Conservation (phyloP, 1,140 invertebrate genomes). For the Brachionus rotundiformis region DNA sequence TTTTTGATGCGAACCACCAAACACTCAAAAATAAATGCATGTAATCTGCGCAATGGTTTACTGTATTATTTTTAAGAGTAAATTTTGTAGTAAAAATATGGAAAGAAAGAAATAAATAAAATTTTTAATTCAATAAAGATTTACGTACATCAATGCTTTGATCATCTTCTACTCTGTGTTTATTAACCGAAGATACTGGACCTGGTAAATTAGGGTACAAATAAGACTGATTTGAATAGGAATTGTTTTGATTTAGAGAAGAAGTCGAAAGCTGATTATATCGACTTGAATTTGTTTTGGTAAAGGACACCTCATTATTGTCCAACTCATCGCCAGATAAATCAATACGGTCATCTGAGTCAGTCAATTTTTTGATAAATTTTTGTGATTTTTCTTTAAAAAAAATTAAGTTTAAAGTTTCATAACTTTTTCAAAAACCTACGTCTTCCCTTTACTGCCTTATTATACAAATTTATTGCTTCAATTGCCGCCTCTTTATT, state of each 20-base stretch:
- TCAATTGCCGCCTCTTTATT: slow-evolving; percentile 39
- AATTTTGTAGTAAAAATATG: background rate
- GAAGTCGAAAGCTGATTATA: background rate
- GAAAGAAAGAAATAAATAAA: too few relatives aligned
- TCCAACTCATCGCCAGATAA: slow-evolving; percentile 46
- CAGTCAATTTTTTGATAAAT: slow-evolving; percentile 36
- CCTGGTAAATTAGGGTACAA: background rate
- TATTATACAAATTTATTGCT: slow-evolving; percentile 45
- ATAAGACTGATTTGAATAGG: background rate
- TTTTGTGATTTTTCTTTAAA: slow-evolving; percentile 49
- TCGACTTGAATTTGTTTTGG: background rate
- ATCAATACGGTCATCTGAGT: slow-evolving; percentile 46
- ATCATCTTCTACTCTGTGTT: background rate
- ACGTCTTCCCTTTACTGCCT: slow-evolving; percentile 44
- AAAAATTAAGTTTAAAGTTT: background rate
- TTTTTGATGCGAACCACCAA: too few relatives aligned
- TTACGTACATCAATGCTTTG: background rate
- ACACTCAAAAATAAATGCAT: too few relatives aligned
- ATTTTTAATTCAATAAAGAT: too few relatives aligned
- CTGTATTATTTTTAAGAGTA: too few relatives aligned
- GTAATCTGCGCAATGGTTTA: too few relatives aligned
- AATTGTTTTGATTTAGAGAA: background rate
- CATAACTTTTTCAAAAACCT: background rate
- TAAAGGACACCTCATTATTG: background rate
- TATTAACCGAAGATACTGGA: background rate